phyloP scores from a whole-genome alignment of 2,888 invertebrate genomes.

The Xestia xanthographa region DNA sequence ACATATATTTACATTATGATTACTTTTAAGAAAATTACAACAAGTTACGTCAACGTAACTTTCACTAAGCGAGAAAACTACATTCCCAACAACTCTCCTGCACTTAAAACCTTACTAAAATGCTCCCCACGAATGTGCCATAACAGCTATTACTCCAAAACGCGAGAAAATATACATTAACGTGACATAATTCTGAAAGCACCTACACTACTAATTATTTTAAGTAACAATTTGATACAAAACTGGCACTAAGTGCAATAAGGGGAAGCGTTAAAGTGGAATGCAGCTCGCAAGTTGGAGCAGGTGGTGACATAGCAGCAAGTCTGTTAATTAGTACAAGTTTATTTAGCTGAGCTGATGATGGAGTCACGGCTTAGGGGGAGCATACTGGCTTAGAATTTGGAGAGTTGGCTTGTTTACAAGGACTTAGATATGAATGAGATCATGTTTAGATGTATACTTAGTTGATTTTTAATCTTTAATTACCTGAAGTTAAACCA shows the following conservation, averaged over 20 bases:
- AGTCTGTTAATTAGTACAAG: constrained; percentile 85
- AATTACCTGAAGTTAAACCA: too few species aligned
- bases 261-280: constrained; percentile 52
- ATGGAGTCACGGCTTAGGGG: constrained; percentile 41
- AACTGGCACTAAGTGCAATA: constrained; percentile 68
- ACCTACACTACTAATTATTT: constrained; percentile 61
- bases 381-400: constrained; percentile 12
- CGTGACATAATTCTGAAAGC: constrained; percentile 56
- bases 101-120: constrained; percentile 47
- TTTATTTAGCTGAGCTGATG: constrained; percentile 78
- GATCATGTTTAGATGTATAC: neutral
- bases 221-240: constrained; percentile 62
- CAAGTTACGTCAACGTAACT: neutral
- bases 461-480: too few species aligned
- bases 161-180: constrained; percentile 60
- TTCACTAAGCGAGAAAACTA: constrained; percentile 22
- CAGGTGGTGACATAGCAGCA: constrained; percentile 78
- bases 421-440: neutral
- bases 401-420: neutral
- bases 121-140: constrained; percentile 46
- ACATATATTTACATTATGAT: too few species aligned
- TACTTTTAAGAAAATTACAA: neutral
- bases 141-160: constrained; percentile 54
- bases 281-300: constrained; percentile 61
- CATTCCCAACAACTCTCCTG: constrained; percentile 13